These are phyloP conservation scores for Daphoenositta chrysoptera DNA, from an alignment of 2,113 vertebrate species.

Conservation along the genomic window DNA sequence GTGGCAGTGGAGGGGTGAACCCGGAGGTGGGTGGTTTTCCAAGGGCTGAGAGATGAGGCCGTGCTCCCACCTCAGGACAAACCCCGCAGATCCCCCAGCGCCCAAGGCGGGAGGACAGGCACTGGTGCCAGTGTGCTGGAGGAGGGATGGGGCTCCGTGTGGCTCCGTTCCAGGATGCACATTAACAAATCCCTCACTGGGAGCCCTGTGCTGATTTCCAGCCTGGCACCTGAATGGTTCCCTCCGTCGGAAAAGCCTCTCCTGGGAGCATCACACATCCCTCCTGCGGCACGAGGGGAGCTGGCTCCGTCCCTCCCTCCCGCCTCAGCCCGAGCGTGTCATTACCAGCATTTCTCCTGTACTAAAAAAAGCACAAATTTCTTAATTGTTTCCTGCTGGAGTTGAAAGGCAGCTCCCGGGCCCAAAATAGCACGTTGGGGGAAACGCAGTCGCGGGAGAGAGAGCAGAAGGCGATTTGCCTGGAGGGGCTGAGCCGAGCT, in stretches of 20 bases:
- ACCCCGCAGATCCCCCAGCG: not conserved
- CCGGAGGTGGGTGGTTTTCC: not conserved
- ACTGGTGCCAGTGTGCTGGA: rapidly evolving
- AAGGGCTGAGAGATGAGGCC: not conserved
- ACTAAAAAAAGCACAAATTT: constrained; percentile 54
- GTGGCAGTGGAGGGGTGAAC: not conserved
- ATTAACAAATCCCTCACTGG: not conserved
- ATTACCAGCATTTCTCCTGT: not conserved
- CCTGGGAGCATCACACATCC: not conserved
- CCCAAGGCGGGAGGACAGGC: not conserved
- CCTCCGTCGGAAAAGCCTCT: not conserved
- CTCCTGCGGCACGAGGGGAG: not conserved
- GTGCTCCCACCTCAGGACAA: rapidly evolving
- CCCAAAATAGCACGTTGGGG: not conserved
- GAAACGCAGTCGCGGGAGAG: not conserved
- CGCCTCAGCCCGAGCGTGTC: not conserved
- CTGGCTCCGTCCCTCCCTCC: not conserved
- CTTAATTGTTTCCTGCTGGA: constrained; percentile 63
- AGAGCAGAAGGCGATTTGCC: not conserved
- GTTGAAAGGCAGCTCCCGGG: constrained; percentile 34
- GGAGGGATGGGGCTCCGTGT: not conserved
- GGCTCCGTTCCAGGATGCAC: not conserved
- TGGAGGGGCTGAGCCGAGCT: not conserved
- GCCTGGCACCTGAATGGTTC: not conserved
- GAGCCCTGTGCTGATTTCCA: not conserved